Percentiles rank a stretch among this genome's conserved stretches.
Evolutionary conservation across 2,797 vertebrate genomes (phyloP).

Genomic region (Phrynocephalus guinanensis): DNA sequence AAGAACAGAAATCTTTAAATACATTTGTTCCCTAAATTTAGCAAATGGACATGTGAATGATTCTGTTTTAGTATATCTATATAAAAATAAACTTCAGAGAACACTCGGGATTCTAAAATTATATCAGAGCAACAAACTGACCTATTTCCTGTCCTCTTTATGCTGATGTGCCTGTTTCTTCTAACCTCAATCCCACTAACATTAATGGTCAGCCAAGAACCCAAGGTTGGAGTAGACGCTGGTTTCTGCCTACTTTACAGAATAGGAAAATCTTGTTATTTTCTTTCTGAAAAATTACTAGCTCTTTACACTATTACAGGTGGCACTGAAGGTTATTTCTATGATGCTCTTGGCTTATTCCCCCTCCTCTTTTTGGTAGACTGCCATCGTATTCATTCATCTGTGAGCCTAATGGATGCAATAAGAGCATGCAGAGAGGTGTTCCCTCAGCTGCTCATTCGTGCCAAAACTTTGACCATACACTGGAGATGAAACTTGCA

Average conservation of each 20-base stretch:
- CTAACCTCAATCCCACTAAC: neutral
- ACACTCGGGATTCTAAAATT: neutral
- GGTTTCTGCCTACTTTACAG: neutral
- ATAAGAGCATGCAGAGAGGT: neutral
- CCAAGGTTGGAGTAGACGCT: neutral
- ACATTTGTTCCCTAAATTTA: neutral
- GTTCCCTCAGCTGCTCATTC: neutral
- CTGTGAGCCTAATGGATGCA: neutral
- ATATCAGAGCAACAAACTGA: neutral
- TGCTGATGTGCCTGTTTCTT: neutral
- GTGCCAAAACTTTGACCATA: neutral
- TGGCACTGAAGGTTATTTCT: neutral
- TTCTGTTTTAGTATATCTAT: conserved; percentile 13
- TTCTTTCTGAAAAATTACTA: neutral
- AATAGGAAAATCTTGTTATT: neutral
- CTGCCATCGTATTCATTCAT: neutral
- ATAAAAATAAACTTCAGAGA: conserved; percentile 24
- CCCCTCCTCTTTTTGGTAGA: neutral
- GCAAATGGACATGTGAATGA: neutral
- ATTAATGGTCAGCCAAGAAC: neutral
- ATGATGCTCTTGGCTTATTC: neutral
- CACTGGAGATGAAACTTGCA: neutral
- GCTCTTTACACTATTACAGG: neutral
- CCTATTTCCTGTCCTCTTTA: neutral
- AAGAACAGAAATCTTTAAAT: neutral